Evolutionary conservation across 2,888 invertebrate species (phyloP).

Genomic region (Scelioninae gen. 2): DNA sequence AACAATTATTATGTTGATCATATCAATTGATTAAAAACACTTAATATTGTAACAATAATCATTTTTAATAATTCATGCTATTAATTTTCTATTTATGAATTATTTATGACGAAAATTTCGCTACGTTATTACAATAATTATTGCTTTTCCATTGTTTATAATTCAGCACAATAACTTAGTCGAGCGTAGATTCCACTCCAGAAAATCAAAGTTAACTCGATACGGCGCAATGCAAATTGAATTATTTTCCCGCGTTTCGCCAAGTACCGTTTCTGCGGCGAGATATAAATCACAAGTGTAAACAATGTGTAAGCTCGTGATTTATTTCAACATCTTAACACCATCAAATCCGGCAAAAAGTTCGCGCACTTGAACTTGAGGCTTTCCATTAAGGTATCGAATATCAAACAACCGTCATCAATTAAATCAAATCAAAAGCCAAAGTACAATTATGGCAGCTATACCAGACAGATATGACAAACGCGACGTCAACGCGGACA

Average conservation of each 20-base stretch:
- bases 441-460: slow-evolving; percentile 40
- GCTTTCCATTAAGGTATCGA: slow-evolving; percentile 43
- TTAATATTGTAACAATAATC: no score
- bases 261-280: slow-evolving; percentile 6
- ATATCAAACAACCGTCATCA: slow-evolving; percentile 41
- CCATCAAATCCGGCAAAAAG: slow-evolving; percentile 30
- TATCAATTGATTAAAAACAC: no score
- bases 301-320: slow-evolving; percentile 39
- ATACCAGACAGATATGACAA: slow-evolving; percentile 35
- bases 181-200: no score
- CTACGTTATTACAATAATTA: no score
- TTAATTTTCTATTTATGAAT: no score
- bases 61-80: no score
- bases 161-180: no score
- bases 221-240: slow-evolving; percentile 35
- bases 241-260: slow-evolving; percentile 26
- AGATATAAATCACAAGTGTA: slow-evolving; percentile 37
- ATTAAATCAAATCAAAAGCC: slow-evolving; percentile 39
- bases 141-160: no score
- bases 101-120: no score
- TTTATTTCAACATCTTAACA: slow-evolving; percentile 39
- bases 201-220: slow-evolving; percentile 5
- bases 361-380: slow-evolving; percentile 31
- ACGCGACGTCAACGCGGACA: slow-evolving; percentile 46
- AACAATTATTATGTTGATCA: slow-evolving; percentile 7